Conservation (phyloP, 2,797 vertebrate genomes). For the Peromyscus attwateri region DNA sequence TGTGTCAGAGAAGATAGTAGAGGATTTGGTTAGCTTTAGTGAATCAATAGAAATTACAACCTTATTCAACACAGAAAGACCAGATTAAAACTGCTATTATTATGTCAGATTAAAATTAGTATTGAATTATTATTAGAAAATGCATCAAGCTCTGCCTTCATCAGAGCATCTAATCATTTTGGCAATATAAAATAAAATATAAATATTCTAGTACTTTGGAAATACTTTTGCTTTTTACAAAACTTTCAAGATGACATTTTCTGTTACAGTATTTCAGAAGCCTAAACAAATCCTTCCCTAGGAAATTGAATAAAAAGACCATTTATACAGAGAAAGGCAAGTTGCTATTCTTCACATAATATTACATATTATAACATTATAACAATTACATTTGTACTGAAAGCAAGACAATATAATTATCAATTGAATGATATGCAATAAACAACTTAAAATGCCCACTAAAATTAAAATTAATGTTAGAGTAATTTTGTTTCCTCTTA, state of each 20-base stretch:
- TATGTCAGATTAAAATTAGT: background rate
- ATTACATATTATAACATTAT: background rate
- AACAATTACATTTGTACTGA: background rate
- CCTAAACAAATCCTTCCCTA: background rate
- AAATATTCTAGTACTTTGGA: background rate
- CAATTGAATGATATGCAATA: background rate
- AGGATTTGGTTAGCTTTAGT: background rate
- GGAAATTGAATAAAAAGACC: background rate
- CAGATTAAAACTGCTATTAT: background rate
- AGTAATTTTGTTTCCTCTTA: background rate
- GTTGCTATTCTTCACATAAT: background rate
- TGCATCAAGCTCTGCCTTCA: background rate
- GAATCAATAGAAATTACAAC: background rate
- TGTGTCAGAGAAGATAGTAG: background rate
- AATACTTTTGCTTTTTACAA: background rate
- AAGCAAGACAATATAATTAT: slow-evolving; percentile 12
- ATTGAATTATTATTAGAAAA: background rate
- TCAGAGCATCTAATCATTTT: background rate
- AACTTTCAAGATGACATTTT: slow-evolving; percentile 32
- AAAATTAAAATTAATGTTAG: background rate
- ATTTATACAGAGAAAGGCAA: background rate
- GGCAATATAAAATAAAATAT: background rate
- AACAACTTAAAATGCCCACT: background rate
- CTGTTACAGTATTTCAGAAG: background rate
- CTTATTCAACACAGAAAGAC: background rate